A percentile compares a stretch with the other conserved stretches of the same genome.
Conservation (phyloP, 1,140 invertebrate species). For the Drosophila funebris region DNA sequence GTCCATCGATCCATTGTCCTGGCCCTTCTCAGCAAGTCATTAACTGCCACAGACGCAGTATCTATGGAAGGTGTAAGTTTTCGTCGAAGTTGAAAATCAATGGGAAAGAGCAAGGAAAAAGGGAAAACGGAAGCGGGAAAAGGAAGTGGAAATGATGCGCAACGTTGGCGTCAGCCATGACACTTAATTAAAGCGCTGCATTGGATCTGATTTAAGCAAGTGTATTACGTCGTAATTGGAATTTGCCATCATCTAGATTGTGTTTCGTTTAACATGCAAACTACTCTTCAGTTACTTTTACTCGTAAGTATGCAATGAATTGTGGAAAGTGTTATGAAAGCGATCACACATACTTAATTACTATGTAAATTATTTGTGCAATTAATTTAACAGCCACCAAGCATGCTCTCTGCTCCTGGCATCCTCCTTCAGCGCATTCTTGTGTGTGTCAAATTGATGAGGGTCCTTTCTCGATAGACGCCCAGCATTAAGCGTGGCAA, state of each 20-base stretch:
- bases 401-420: neutral
- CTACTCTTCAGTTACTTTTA: slow-evolving; percentile 1
- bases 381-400: slow-evolving; percentile 46
- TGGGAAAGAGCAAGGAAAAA: neutral
- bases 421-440: neutral
- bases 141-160: slow-evolving; percentile 62
- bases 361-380: slow-evolving; percentile 75
- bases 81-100: slow-evolving; percentile 8
- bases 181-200: slow-evolving; percentile 56
- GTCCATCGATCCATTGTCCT: neutral
- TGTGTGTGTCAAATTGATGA: slow-evolving; percentile 54
- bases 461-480: slow-evolving; percentile 41
- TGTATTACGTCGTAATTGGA: slow-evolving; percentile 54
- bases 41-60: slow-evolving; percentile 8
- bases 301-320: neutral
- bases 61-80: neutral
- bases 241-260: slow-evolving; percentile 49
- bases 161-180: slow-evolving; percentile 25
- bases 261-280: slow-evolving; percentile 67
- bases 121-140: neutral
- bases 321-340: slow-evolving; percentile 18
- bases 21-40: neutral
- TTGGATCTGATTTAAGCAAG: slow-evolving; percentile 42
- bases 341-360: slow-evolving; percentile 51
- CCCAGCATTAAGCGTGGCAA: slow-evolving; percentile 3